Conservation (phyloP, 2,888 invertebrate species). For the Caenorhabditis sp. region DNA sequence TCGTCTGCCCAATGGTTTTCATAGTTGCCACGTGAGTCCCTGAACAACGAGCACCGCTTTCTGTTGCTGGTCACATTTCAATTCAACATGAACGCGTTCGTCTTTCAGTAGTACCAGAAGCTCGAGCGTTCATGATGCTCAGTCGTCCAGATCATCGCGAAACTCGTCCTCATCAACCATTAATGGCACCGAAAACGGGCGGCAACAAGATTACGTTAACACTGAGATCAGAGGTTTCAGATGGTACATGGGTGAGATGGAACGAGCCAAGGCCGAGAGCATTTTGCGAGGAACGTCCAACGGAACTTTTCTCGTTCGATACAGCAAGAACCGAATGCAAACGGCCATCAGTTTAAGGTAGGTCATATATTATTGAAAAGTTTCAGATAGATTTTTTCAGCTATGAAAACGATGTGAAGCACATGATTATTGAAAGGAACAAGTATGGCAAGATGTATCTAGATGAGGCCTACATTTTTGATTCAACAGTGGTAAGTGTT, state of each 20-base stretch:
- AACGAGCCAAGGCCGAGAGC: conserved; percentile 72
- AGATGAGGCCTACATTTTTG: conserved; percentile 93
- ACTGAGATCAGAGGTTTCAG: conserved; percentile 74
- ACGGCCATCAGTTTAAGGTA: conserved; percentile 85
- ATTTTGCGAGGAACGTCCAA: conserved; percentile 83
- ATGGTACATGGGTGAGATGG: conserved; percentile 81
- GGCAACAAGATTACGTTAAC: conserved; percentile 74
- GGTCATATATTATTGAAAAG: background rate
- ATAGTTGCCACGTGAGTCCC: conserved; percentile 63
- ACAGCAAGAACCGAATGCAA: conserved; percentile 82
- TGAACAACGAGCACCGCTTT: background rate
- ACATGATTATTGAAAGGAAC: conserved; percentile 84
- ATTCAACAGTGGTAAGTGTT: conserved; percentile 88
- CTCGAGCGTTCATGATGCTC: conserved; percentile 16
- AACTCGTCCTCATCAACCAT: conserved; percentile 30
- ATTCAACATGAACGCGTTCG: conserved; percentile 3
- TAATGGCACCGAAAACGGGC: conserved; percentile 29
- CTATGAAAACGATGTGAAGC: conserved; percentile 84
- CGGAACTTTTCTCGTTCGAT: conserved; percentile 85
- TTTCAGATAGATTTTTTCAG: conserved; percentile 76
- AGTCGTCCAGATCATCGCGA: conserved; percentile 3
- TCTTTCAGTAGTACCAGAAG: conserved; percentile 27
- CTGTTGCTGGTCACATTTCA: background rate
- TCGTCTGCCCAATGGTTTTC: conserved; percentile 49
- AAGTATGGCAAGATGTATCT: conserved; percentile 87